A percentile compares a stretch with the other conserved stretches of the same genome.
These are phyloP conservation scores for Clitarchus hookeri DNA, from an alignment of 2,888 invertebrate species.

Conservation along the genomic window DNA sequence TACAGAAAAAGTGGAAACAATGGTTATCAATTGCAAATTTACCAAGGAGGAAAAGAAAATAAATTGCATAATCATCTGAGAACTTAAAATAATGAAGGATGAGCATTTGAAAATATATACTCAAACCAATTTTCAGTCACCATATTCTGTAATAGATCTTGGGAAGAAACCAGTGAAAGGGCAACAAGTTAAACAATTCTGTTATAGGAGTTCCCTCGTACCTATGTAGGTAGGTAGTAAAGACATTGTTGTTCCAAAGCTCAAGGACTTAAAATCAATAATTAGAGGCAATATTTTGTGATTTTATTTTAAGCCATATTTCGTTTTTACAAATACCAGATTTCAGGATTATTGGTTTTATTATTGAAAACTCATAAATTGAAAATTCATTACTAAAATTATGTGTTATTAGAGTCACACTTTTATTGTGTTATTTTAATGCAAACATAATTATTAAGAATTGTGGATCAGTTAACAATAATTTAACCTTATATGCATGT, in stretches of 20 bases:
- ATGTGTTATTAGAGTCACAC: too few relatives aligned
- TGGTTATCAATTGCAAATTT: background rate
- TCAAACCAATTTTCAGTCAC: background rate
- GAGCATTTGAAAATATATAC: background rate
- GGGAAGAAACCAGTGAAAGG: background rate
- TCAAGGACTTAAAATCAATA: conserved; percentile 29
- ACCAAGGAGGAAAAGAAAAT: background rate
- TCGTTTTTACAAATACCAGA: too few relatives aligned
- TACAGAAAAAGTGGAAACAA: conserved; percentile 6
- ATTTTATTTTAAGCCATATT: too few relatives aligned
- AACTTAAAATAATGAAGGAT: background rate
- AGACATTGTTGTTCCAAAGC: conserved; percentile 27
- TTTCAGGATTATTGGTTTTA: too few relatives aligned
- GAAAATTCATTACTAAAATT: too few relatives aligned
- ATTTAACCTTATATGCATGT: too few relatives aligned
- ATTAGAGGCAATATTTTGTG: too few relatives aligned
- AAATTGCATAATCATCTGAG: background rate
- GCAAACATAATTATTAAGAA: too few relatives aligned
- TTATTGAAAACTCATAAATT: too few relatives aligned
- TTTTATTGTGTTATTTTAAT: too few relatives aligned
- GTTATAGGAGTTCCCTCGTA: background rate
- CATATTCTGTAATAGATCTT: background rate
- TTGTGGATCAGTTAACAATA: too few relatives aligned
- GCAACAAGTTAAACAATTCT: background rate
- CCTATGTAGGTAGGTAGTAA: conserved; percentile 30